Conservation (phyloP, 2,888 invertebrate species). For the Thymelicus lineola region DNA sequence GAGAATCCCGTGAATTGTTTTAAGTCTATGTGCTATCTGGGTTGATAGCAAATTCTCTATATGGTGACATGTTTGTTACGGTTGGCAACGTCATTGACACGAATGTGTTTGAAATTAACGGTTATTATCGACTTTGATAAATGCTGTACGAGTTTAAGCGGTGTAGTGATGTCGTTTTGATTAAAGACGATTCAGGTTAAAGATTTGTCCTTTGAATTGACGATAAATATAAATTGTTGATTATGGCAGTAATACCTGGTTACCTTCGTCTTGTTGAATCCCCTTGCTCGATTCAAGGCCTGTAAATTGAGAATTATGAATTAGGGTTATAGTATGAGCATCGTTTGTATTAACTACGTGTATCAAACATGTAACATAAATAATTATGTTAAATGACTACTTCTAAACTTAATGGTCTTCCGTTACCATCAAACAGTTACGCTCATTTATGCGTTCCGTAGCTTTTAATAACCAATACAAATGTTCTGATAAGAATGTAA, state of each 20-base stretch:
- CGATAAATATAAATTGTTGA: background rate
- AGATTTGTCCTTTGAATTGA: slow-evolving; percentile 8
- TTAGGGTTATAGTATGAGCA: no score
- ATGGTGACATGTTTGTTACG: slow-evolving; percentile 33
- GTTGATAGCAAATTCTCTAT: slow-evolving; percentile 22
- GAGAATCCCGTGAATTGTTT: slow-evolving; percentile 9
- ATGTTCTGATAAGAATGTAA: no score
- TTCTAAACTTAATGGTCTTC: no score
- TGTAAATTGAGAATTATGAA: no score
- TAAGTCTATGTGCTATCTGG: background rate
- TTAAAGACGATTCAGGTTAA: slow-evolving; percentile 26
- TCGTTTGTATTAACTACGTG: no score
- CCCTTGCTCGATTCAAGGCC: no score
- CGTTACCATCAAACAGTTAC: no score
- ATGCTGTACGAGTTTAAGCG: slow-evolving; percentile 18
- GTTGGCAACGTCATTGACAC: slow-evolving; percentile 53
- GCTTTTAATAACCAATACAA: no score
- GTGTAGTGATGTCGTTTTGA: slow-evolving; percentile 22
- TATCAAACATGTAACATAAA: no score
- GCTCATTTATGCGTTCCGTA: no score
- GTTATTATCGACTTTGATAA: slow-evolving; percentile 30
- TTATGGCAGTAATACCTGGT: background rate
- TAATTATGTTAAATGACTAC: no score
- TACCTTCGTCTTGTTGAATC: no score
- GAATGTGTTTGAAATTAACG: slow-evolving; percentile 47